Base-by-base conservation (phyloP, 1,140 invertebrate genomes). In the Macrocentrus cingulum region DNA sequence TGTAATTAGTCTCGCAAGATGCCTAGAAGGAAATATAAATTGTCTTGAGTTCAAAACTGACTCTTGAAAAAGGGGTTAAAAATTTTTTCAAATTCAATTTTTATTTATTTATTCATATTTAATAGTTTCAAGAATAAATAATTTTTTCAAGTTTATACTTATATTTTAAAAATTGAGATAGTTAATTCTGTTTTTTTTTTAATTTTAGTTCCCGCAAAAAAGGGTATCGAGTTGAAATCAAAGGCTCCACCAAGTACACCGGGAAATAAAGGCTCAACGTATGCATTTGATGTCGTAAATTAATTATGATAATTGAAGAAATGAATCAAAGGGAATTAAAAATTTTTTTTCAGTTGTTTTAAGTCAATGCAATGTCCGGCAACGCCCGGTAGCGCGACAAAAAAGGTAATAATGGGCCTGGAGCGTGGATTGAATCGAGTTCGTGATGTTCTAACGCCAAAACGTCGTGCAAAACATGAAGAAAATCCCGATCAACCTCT, bases 361-460 rank as follows among this genome's bases (percentile, higher is more conserved):
- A 76, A 69, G 56, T 56, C 37, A 42, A 42, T 62, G 20, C 70
- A 70, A 42, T 25, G n/a, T n/a, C n/a, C 56, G 19, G 72, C 70
- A 18, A 74, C 81, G 29, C 80, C 81, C 1, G 74, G 79, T 19
- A 87, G 85, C 34, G 82, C 83, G 11, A 80, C 83, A n/a, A n/a
- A n/a, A 46, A 84, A 85, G 68, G 82, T 91, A 50, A 74, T 83
- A 50, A 82, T 89, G 67, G 88, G 87, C 2, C 81, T 92, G 36
- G 90, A 91, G 71, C 81, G 85, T 59, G 84, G 85, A 4, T 73
- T 90, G n/a, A 84, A 87, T 69, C 81, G 81, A 58, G 83, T 91
- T 32, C 81, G 84, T 59, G 84, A 83, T 58, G 87, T 90, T 63
- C 72, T 92, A 1, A 91, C 89, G 8, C 89, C 89, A 0, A 87